Conservation (phyloP, 2,113 vertebrate genomes). For the Chaetura pelagica region DNA sequence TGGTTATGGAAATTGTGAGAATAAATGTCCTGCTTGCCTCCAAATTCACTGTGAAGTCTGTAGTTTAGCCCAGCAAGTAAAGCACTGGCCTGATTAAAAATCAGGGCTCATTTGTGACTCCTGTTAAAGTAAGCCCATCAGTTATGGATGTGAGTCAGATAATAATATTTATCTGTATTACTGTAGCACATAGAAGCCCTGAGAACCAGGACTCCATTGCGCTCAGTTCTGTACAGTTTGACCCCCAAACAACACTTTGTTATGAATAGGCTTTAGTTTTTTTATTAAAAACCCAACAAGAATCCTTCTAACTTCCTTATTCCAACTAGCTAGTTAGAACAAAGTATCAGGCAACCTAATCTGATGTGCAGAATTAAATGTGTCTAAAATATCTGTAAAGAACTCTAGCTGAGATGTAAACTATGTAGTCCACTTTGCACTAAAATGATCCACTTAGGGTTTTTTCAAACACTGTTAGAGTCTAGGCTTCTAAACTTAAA, state of each 20-base stretch:
- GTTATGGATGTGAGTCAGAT: not conserved
- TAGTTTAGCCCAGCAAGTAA: constrained; percentile 35
- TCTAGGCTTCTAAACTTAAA: constrained; percentile 5
- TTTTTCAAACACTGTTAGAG: constrained; percentile 38
- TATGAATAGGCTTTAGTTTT: constrained; percentile 11
- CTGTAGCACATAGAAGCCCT: not conserved
- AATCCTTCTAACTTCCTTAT: not conserved
- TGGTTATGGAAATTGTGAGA: constrained; percentile 44
- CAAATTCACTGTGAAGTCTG: constrained; percentile 9
- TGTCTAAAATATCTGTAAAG: constrained; percentile 51
- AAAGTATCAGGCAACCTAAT: constrained; percentile 15
- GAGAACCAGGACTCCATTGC: not conserved
- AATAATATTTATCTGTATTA: not conserved
- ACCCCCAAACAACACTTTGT: not conserved
- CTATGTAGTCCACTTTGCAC: constrained; percentile 55
- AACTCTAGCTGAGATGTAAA: constrained; percentile 55
- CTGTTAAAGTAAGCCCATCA: constrained; percentile 31
- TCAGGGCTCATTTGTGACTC: constrained; percentile 40
- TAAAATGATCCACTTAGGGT: constrained; percentile 23
- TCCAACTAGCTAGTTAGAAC: constrained; percentile 32
- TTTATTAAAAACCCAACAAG: not conserved
- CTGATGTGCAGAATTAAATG: constrained; percentile 43
- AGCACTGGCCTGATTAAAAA: constrained; percentile 30
- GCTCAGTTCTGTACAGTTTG: constrained; percentile 42
- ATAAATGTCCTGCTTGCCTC: constrained; percentile 22